Percentiles rank a stretch among this genome's conserved stretches.
Conservation (phyloP, 2,797 vertebrate genomes). For the Vireo griseus region DNA sequence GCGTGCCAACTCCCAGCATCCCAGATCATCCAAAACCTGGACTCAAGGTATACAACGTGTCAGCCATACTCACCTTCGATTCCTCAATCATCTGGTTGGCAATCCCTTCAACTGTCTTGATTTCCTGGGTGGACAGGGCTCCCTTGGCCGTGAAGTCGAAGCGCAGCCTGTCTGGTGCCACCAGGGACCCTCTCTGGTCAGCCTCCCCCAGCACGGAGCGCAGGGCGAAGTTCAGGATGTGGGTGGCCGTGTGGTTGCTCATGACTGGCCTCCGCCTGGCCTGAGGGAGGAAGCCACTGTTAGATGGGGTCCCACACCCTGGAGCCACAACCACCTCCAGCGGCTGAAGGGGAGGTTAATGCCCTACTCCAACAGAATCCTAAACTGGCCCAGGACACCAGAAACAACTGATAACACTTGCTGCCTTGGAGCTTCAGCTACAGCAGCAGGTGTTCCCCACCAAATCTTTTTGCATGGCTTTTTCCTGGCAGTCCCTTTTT, state of each 20-base stretch:
- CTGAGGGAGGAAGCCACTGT: slow-evolving; percentile 63
- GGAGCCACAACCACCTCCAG: not conserved
- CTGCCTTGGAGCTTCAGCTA: not conserved
- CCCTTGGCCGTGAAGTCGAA: slow-evolving; percentile 98
- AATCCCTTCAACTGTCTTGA: slow-evolving; percentile 87
- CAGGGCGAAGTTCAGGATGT: slow-evolving; percentile 94
- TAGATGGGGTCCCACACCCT: not conserved
- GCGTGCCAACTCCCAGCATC: not conserved
- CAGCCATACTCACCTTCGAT: slow-evolving; percentile 79
- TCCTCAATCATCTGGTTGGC: slow-evolving; percentile 86
- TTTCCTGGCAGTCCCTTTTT: not conserved
- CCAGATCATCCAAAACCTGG: not conserved
- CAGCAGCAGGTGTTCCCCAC: not conserved
- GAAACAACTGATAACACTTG: not conserved
- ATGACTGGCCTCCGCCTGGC: slow-evolving; percentile 88
- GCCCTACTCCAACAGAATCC: not conserved
- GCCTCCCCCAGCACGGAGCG: slow-evolving; percentile 91
- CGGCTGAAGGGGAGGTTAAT: not conserved
- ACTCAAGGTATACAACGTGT: accelerated
- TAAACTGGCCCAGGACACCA: not conserved
- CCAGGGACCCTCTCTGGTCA: slow-evolving; percentile 93
- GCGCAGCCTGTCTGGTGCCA: slow-evolving; percentile 90
- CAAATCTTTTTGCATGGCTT: not conserved
- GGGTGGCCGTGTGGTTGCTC: slow-evolving; percentile 97
- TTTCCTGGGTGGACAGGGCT: slow-evolving; percentile 86